Evolutionary conservation across 64 coral and sea anemone genomes (phyloP).

Genomic region (Platygyra sinensis): DNA sequence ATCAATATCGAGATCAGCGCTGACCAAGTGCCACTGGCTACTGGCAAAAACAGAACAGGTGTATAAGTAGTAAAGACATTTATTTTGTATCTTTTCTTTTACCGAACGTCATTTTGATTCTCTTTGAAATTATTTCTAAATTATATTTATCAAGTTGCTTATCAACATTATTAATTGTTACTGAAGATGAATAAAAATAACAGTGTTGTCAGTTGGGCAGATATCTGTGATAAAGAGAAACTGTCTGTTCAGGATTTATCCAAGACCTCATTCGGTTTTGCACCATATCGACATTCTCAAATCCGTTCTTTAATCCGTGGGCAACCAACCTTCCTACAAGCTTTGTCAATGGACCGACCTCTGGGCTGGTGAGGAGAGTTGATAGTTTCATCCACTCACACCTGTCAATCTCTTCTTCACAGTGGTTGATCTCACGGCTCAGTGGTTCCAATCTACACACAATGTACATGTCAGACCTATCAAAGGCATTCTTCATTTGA

Average conservation of each 20-base stretch:
- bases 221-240: conserved; percentile 78
- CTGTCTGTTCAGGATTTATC: conserved; percentile 73
- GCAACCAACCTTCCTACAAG: conserved; percentile 60
- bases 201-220: conserved; percentile 6
- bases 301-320: conserved; percentile 72
- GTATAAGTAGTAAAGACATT: too few species aligned
- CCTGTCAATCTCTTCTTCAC: conserved; percentile 74
- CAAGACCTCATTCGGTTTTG: conserved; percentile 59
- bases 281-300: conserved; percentile 82
- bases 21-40: too few species aligned
- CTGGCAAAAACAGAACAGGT: too few species aligned
- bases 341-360: conserved; percentile 72
- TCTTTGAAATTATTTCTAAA: too few species aligned
- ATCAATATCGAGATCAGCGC: too few species aligned
- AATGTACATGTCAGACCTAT: conserved; percentile 83
- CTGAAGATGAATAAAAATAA: too few species aligned
- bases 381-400: conserved; percentile 80
- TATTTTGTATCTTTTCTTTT: too few species aligned
- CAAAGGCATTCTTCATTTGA: conserved; percentile 75
- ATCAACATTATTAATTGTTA: too few species aligned
- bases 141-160: too few species aligned
- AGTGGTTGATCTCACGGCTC: conserved; percentile 61
- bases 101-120: too few species aligned
- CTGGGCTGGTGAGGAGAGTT: conserved; percentile 48
- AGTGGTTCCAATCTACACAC: conserved; percentile 74